Conservation (phyloP, 2,888 invertebrate genomes). For the Alviniconcha strummeri region DNA sequence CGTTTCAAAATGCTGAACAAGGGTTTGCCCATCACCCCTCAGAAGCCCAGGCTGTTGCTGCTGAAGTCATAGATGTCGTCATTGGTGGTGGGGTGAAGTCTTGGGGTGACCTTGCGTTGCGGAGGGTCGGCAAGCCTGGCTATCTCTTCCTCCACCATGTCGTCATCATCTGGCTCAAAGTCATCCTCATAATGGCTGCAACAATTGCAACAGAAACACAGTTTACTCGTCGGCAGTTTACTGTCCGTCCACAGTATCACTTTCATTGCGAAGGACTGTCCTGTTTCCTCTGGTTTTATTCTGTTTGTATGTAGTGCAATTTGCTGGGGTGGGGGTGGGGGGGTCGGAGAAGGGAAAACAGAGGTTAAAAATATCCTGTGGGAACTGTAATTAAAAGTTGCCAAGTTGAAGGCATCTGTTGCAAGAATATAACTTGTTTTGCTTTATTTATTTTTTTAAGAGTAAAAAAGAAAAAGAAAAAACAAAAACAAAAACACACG, state of each 20-base stretch:
- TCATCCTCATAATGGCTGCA: constrained; percentile 72
- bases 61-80: constrained; percentile 67
- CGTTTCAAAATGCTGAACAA: background rate
- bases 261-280: no score
- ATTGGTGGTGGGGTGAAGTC: constrained; percentile 41
- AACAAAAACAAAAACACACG: background rate
- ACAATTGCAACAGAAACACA: constrained; percentile 20
- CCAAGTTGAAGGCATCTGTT: no score
- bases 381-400: no score
- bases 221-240: no score
- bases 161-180: constrained; percentile 68
- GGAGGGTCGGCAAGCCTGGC: constrained; percentile 48
- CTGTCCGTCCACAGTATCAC: no score
- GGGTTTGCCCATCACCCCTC: constrained; percentile 5
- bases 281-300: no score
- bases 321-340: no score
- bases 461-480: background rate
- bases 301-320: no score
- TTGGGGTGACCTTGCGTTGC: constrained; percentile 38
- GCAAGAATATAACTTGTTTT: no score
- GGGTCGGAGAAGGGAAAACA: no score
- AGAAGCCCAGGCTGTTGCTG: constrained; percentile 49
- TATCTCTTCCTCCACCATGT: constrained; percentile 44
- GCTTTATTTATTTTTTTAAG: no score
- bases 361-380: no score